These are phyloP conservation scores for Conchocele bisecta DNA, from an alignment of 2,888 invertebrate genomes.

Conservation along the genomic window DNA sequence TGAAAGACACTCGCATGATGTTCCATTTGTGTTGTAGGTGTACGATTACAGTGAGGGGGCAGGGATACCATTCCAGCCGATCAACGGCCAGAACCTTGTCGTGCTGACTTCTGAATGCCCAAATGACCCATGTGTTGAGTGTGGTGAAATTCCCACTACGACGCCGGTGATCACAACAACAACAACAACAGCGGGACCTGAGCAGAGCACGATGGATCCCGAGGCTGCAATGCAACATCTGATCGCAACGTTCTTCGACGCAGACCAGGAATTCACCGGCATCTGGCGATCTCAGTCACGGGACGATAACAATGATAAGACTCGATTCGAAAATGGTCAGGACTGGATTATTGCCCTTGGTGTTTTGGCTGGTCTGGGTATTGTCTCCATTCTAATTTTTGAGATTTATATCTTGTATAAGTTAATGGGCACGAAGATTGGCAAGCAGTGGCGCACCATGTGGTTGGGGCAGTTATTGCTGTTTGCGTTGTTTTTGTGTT, in stretches of 20 bases:
- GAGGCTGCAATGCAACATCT: conserved; percentile 32
- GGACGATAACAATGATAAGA: conserved; percentile 32
- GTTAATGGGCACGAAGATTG: conserved; percentile 87
- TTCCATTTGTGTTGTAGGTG: no score
- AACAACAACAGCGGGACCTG: conserved; percentile 23
- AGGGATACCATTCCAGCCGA: no score
- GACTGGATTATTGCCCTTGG: conserved; percentile 94
- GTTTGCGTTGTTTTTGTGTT: conserved; percentile 83
- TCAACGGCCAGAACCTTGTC: no score
- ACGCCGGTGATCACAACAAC: conserved; percentile 24
- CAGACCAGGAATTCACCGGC: conserved; percentile 69
- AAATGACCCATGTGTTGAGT: conserved; percentile 59
- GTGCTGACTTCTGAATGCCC: conserved; percentile 44
- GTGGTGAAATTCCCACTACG: conserved; percentile 55
- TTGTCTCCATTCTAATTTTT: conserved; percentile 93
- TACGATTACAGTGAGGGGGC: no score
- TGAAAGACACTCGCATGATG: no score
- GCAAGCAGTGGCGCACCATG: conserved; percentile 78
- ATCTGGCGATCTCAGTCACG: conserved; percentile 50
- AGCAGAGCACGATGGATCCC: conserved; percentile 45
- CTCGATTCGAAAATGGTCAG: conserved; percentile 69
- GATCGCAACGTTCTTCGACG: conserved; percentile 53
- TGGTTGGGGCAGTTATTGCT: conserved; percentile 83
- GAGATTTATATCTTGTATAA: conserved; percentile 93
- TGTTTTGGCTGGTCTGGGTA: conserved; percentile 91